These are phyloP conservation scores for Suncus etruscus DNA, from an alignment of 2,113 vertebrate genomes.

Conservation along the genomic window DNA sequence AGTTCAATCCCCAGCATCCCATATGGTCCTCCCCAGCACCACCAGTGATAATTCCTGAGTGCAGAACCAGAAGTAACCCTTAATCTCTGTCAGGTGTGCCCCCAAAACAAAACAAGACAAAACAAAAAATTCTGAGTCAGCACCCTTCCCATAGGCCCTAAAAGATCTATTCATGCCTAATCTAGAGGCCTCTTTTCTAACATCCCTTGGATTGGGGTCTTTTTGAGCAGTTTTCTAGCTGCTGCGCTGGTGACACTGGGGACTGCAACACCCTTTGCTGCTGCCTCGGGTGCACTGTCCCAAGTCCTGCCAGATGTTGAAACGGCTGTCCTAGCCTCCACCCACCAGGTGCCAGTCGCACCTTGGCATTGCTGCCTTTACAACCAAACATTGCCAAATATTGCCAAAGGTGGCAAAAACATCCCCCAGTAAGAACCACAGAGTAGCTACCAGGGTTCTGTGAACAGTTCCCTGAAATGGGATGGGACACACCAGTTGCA, in stretches of 20 bases:
- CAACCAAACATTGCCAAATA: not conserved
- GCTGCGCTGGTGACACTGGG: not conserved
- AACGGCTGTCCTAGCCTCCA: not conserved
- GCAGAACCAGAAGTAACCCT: no score
- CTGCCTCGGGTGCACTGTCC: no score
- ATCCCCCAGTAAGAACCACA: constrained; percentile 21
- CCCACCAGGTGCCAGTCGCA: not conserved
- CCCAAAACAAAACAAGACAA: no score
- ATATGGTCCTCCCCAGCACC: no score
- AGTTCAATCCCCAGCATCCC: no score
- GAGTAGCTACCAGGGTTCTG: not conserved
- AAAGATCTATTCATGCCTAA: not conserved
- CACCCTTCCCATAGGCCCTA: no score
- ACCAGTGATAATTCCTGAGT: no score
- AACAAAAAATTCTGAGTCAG: no score
- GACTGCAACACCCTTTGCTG: not conserved
- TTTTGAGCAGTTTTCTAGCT: not conserved
- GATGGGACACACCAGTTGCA: fast-evolving
- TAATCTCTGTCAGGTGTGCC: no score
- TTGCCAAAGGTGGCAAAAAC: not conserved
- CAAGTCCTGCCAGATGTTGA: not conserved
- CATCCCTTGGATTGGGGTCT: not conserved
- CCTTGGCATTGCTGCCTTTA: not conserved
- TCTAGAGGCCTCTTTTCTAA: not conserved
- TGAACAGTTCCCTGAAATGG: not conserved